A percentile compares a stretch with the other conserved stretches of the same genome.
Evolutionary conservation across 2,797 vertebrate genomes (phyloP).

Genomic region (Hippocampus kuda): DNA sequence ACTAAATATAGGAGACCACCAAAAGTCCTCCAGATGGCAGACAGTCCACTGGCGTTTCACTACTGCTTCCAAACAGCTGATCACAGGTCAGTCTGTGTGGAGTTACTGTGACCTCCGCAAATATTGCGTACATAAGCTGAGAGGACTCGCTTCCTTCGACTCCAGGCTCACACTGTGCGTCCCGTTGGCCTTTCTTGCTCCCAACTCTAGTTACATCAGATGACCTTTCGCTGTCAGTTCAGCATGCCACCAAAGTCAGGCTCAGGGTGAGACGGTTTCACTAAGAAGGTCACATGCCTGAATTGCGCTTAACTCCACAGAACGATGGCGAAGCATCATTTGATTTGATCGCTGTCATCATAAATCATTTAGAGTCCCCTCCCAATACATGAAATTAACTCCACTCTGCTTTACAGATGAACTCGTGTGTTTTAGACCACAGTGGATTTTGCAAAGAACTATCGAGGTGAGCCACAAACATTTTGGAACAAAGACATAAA

Average conservation of each 20-base stretch:
- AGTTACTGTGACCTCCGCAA: conserved; percentile 38
- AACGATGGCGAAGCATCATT: conserved; percentile 4
- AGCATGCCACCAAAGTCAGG: conserved; percentile 43
- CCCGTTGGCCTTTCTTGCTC: conserved; percentile 70
- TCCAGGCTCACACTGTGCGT: conserved; percentile 9
- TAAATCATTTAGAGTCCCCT: neutral
- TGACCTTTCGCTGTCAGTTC: conserved; percentile 60
- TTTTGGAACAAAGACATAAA: no score
- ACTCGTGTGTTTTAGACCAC: no score
- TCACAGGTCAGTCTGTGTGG: conserved; percentile 32
- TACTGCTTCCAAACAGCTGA: conserved; percentile 14
- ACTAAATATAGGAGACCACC: conserved; percentile 52
- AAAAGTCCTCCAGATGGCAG: neutral
- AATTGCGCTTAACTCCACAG: conserved; percentile 29
- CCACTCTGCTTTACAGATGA: no score
- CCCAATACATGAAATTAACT: no score
- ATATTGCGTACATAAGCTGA: conserved; percentile 27
- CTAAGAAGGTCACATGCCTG: conserved; percentile 53
- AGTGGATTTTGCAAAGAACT: no score
- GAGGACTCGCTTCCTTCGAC: neutral
- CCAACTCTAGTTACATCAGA: conserved; percentile 70
- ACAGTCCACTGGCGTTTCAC: conserved; percentile 11
- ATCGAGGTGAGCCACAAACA: no score
- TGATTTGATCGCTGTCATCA: neutral
- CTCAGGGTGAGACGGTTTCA: conserved; percentile 27